Evolutionary conservation across 2,797 vertebrate species (phyloP).

Genomic region (Ptychadena robeensis): DNA sequence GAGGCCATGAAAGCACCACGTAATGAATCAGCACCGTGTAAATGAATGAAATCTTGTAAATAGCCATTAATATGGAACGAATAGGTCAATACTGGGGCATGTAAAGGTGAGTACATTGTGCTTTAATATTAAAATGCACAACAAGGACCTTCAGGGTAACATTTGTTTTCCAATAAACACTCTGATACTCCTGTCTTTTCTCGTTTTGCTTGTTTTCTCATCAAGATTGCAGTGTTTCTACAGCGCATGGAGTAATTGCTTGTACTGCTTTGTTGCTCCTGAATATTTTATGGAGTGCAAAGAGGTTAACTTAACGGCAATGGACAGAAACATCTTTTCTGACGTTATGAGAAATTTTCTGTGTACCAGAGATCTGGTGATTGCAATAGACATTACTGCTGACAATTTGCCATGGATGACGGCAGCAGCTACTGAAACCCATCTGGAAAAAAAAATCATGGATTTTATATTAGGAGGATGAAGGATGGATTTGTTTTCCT

Average conservation of each 20-base stretch:
- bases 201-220: conserved; percentile 34
- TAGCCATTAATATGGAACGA: conserved; percentile 57
- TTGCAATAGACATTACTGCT: not conserved
- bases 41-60: conserved; percentile 62
- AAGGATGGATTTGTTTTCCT: not conserved
- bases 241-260: conserved; percentile 38
- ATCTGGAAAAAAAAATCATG: not conserved
- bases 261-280: conserved; percentile 38
- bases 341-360: conserved; percentile 21
- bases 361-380: not conserved
- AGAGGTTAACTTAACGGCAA: conserved; percentile 37
- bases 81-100: conserved; percentile 41
- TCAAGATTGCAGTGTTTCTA: conserved; percentile 40
- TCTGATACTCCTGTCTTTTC: conserved; percentile 36
- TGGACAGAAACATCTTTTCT: conserved; percentile 44
- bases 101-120: conserved; percentile 26
- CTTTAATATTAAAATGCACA: conserved; percentile 54
- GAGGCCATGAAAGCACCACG: conserved; percentile 23
- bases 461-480: not conserved
- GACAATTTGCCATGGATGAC: not conserved
- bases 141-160: conserved; percentile 16
- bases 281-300: conserved; percentile 52
- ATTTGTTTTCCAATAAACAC: conserved; percentile 41
- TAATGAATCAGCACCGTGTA: conserved; percentile 53
- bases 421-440: not conserved